Conservation (phyloP, 1,140 invertebrate genomes). For the Cyrtorhinus lividipennis region DNA sequence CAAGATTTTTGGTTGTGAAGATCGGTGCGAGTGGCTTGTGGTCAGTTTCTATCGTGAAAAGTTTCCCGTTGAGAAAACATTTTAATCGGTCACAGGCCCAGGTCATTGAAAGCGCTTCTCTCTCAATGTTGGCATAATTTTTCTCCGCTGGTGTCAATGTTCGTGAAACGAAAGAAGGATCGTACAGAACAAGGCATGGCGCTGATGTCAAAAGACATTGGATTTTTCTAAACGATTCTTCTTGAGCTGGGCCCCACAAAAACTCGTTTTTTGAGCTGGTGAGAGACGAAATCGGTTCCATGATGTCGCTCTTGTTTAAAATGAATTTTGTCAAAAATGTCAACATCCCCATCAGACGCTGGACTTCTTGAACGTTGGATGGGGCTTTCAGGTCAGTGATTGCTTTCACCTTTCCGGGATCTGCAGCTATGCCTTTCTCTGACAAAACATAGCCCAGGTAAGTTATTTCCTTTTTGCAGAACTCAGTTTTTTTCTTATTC, state of each 20-base stretch:
- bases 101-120: background rate
- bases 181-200: background rate
- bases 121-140: background rate
- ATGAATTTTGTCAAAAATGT: background rate
- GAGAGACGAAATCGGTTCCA: background rate
- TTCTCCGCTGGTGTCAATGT: background rate
- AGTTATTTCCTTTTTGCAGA: constrained; percentile 22
- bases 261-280: background rate
- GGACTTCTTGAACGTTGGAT: background rate
- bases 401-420: constrained; percentile 28
- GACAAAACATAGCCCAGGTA: constrained; percentile 30
- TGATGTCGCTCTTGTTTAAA: background rate
- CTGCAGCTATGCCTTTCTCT: constrained; percentile 25
- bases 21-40: background rate
- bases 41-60: background rate
- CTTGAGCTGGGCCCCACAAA: background rate
- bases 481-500: constrained; percentile 26
- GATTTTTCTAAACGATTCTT: background rate
- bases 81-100: background rate
- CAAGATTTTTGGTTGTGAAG: background rate
- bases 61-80: background rate
- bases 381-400: constrained; percentile 25
- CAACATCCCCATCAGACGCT: background rate
- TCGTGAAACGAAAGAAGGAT: background rate
- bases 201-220: background rate